These are phyloP conservation scores for Phalacrocorax carbo DNA, from an alignment of 2,113 vertebrate genomes.

Conservation along the genomic window DNA sequence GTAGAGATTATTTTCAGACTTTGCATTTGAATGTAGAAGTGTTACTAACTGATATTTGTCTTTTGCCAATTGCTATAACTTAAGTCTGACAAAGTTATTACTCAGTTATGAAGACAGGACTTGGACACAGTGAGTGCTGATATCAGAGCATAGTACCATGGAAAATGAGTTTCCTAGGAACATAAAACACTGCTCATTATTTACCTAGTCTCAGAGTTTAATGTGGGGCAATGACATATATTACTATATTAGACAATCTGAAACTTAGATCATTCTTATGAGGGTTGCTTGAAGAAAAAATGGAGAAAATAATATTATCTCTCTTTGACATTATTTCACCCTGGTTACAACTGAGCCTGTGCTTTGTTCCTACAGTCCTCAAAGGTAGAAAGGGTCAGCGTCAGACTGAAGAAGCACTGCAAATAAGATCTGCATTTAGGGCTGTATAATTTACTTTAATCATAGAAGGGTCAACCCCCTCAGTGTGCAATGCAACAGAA, in stretches of 20 bases:
- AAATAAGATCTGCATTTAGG: neutral
- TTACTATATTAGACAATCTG: neutral
- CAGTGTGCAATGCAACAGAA: neutral
- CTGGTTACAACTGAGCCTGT: neutral
- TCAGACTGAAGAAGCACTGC: neutral
- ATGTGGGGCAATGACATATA: neutral
- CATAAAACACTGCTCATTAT: constrained; percentile 9
- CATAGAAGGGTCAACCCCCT: neutral
- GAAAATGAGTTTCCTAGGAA: constrained; percentile 44
- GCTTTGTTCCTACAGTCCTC: neutral
- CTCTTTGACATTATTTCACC: neutral
- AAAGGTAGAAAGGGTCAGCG: neutral
- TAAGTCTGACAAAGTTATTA: constrained; percentile 31
- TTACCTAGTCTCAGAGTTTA: constrained; percentile 10
- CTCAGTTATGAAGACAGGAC: constrained; percentile 17
- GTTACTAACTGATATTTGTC: neutral
- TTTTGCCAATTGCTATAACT: neutral
- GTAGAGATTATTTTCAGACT: neutral
- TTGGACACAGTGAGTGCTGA: constrained; percentile 37
- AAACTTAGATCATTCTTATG: neutral
- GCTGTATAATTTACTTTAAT: neutral
- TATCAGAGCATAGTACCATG: constrained; percentile 14
- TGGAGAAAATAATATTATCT: neutral
- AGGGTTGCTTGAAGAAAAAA: neutral
- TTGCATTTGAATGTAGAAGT: neutral